phyloP scores from a whole-genome alignment of 2,888 invertebrate species.

The Hemaris fuciformis region DNA sequence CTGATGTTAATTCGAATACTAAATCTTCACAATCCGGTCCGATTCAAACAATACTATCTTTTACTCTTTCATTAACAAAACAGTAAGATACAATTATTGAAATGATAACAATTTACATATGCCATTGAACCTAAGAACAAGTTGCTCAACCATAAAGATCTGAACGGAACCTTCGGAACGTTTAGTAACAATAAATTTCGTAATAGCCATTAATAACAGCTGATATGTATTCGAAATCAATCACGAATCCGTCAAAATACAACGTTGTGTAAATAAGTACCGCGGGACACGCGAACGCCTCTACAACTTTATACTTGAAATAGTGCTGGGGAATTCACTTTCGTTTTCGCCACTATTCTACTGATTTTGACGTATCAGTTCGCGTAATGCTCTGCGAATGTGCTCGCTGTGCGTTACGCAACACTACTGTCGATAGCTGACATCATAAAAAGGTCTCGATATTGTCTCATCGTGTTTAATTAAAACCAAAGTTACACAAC shows the following conservation, averaged over 20 bases:
- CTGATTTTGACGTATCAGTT: neutral
- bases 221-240: slow-evolving; percentile 5
- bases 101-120: neutral
- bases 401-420: neutral
- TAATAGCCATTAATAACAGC: neutral
- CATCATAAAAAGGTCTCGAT: neutral
- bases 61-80: too few species aligned
- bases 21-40: too few species aligned
- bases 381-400: neutral
- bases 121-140: neutral
- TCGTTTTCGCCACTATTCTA: neutral
- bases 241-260: slow-evolving; percentile 4
- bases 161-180: neutral
- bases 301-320: neutral
- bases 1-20: too few species aligned
- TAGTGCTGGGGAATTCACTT: neutral
- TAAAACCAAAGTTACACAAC: slow-evolving; percentile 1
- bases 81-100: neutral
- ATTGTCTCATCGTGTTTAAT: neutral
- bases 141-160: neutral
- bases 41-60: too few species aligned
- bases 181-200: neutral
- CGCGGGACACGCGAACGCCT: neutral
- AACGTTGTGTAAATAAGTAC: neutral
- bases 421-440: neutral